Evolutionary conservation across 2,113 vertebrate species (phyloP).

Genomic region (Oplegnathus fasciatus): DNA sequence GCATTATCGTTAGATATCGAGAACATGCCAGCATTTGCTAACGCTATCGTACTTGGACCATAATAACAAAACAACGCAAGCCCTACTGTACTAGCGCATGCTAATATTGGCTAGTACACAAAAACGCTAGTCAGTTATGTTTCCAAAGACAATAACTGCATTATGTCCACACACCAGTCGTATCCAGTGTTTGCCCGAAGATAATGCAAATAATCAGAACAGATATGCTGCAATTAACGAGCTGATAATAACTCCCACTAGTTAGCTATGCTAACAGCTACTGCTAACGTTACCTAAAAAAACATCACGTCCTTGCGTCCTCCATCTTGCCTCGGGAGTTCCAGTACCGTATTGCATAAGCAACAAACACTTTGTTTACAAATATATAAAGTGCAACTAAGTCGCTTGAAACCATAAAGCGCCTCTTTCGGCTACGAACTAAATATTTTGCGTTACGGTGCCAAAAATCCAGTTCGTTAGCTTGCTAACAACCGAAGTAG

Average conservation of each 20-base stretch:
- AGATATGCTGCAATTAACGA: neutral
- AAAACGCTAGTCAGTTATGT: conserved; percentile 23
- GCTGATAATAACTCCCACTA: conserved; percentile 43
- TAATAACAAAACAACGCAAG: conserved; percentile 81
- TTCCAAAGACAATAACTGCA: neutral
- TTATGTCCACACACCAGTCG: neutral
- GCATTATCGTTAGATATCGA: neutral
- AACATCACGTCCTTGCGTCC: conserved; percentile 86
- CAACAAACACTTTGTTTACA: conserved; percentile 84
- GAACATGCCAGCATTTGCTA: neutral
- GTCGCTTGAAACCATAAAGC: conserved; percentile 7
- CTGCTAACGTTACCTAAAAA: conserved; percentile 80
- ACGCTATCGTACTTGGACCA: conserved; percentile 33
- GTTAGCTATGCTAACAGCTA: conserved; percentile 74
- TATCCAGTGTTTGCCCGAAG: neutral
- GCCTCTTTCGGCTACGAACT: neutral
- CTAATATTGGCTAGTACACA: conserved; percentile 68
- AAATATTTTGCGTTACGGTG: conserved; percentile 36
- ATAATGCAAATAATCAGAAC: neutral
- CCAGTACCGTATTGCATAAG: conserved; percentile 82
- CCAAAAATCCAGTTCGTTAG: conserved; percentile 56
- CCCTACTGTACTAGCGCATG: conserved; percentile 72
- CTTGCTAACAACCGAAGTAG: conserved; percentile 72
- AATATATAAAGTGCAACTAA: conserved; percentile 71
- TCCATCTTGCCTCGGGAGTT: conserved; percentile 86